Percentiles rank a stretch among this genome's conserved stretches.
These are phyloP conservation scores for Cairina moschata DNA, from an alignment of 2,113 vertebrate genomes.

Conservation along the genomic window DNA sequence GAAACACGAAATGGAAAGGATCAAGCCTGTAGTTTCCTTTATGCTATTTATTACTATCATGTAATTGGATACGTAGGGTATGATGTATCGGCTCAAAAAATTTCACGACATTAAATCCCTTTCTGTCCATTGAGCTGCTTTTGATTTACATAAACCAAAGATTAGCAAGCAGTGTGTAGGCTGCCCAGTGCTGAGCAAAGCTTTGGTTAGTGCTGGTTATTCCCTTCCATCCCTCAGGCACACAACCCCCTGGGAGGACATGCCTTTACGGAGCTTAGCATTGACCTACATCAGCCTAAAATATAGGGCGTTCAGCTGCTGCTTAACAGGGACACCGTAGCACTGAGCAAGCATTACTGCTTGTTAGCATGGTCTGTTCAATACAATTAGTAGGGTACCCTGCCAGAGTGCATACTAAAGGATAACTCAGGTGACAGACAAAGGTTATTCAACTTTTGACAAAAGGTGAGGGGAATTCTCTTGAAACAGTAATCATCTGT, in stretches of 20 bases:
- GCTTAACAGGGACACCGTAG: background rate
- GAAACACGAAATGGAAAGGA: background rate
- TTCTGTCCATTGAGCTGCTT: background rate
- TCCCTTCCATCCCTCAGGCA: background rate
- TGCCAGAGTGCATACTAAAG: conserved; percentile 11
- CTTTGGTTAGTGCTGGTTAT: background rate
- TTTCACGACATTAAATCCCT: background rate
- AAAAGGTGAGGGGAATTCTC: conserved; percentile 54
- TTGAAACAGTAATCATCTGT: conserved; percentile 56
- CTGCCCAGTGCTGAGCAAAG: background rate
- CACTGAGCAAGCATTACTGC: background rate
- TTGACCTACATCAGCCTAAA: background rate
- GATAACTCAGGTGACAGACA: conserved; percentile 14
- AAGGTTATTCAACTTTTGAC: conserved; percentile 54
- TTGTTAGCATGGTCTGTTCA: conserved; percentile 30
- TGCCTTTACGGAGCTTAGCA: background rate
- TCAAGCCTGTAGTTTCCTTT: background rate
- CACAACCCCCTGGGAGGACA: background rate
- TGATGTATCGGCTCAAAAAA: background rate
- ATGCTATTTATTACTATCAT: background rate
- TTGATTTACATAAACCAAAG: background rate
- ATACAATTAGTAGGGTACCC: conserved; percentile 40
- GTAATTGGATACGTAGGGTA: too few relatives aligned
- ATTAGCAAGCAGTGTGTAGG: background rate
- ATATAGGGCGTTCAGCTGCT: background rate